Base-by-base conservation (phyloP, 2,113 vertebrate species). In the Stigmatopora argus region DNA sequence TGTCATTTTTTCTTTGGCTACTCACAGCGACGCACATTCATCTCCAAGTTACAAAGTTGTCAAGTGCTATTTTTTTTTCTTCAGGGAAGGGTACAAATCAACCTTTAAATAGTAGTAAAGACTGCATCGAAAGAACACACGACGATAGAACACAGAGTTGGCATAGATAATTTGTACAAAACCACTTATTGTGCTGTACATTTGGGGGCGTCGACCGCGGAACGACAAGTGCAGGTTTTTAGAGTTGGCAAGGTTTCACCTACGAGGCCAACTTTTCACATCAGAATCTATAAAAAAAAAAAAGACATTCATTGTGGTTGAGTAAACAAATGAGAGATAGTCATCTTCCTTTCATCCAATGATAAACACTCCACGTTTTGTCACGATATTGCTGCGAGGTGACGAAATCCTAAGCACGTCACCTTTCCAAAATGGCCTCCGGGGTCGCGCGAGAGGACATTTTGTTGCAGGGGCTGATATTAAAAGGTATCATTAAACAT, bases 21-120 rank as follows among this genome's bases (percentile, higher is more conserved):
- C 64, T 74, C 60, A 80, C 74, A 83, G 52, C 12, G 5, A 77
- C n/a, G 81, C 75, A 85, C 80, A 83, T 78, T 80, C 74, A 74
- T 69, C 66, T 52, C 66, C 64, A 72, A 69, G 15, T 73, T 63
- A 78, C 80, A 81, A 80, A 74, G 66, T 61, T 70, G 65, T 78
- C 66, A 75, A 77, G 66, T 69, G 63, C 17, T 69, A 65, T 34
- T 67, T 66, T 15, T 21, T 4, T 53, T 52, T 53, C 7, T 52
- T 9, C 6, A 13, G 15, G 23, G 26, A 35, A 48, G 47, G 41
- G 41, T 71, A 77, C 47, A n/a, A 74, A 49, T 65, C 44, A 53
- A 34, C 78, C 51, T 77, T 69, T 58, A 23, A 79, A 45, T 61
- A 23, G 34, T 59, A 45, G 67, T 60, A 79, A 71, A 80, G 68